Evolutionary conservation across 2,888 invertebrate species (phyloP).

Genomic region (Cryptocheilus praepositus): DNA sequence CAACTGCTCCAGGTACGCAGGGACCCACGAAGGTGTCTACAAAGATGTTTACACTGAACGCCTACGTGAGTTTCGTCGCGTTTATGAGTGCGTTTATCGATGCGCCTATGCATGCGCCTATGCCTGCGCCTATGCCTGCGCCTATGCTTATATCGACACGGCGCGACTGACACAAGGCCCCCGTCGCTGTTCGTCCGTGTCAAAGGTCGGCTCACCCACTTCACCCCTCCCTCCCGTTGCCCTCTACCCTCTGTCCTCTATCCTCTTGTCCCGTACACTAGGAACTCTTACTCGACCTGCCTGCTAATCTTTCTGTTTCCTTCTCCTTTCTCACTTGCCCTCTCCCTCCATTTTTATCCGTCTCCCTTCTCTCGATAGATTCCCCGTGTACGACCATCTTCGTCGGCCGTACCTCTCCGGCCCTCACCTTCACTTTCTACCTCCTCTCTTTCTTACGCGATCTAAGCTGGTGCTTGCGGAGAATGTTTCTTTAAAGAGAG

Average conservation of each 20-base stretch:
- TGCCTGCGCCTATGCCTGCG: conserved; percentile 44
- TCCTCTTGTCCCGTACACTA: conserved; percentile 30
- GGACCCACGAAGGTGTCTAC: too few relatives aligned
- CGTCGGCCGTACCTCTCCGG: too few relatives aligned
- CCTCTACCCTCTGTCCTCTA: conserved; percentile 55
- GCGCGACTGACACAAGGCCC: conserved; percentile 3
- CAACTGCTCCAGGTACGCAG: too few relatives aligned
- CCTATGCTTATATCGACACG: conserved; percentile 28
- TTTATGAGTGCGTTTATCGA: neutral
- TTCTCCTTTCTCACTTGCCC: neutral
- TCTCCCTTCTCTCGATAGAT: neutral
- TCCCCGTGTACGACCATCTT: too few relatives aligned
- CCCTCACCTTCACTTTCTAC: too few relatives aligned
- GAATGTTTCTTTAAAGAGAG: too few relatives aligned
- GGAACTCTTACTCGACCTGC: conserved; percentile 6
- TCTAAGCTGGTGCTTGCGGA: too few relatives aligned
- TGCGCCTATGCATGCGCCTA: neutral
- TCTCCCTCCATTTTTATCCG: neutral
- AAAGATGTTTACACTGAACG: too few relatives aligned
- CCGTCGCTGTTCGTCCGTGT: conserved; percentile 50
- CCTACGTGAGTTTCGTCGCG: too few relatives aligned
- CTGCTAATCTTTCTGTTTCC: conserved; percentile 3
- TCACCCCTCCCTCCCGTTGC: conserved; percentile 55
- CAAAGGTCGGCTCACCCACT: conserved; percentile 73
- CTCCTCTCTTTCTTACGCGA: too few relatives aligned